Evolutionary conservation across 2,888 invertebrate species (phyloP).

Genomic region (Trichacis sp.): DNA sequence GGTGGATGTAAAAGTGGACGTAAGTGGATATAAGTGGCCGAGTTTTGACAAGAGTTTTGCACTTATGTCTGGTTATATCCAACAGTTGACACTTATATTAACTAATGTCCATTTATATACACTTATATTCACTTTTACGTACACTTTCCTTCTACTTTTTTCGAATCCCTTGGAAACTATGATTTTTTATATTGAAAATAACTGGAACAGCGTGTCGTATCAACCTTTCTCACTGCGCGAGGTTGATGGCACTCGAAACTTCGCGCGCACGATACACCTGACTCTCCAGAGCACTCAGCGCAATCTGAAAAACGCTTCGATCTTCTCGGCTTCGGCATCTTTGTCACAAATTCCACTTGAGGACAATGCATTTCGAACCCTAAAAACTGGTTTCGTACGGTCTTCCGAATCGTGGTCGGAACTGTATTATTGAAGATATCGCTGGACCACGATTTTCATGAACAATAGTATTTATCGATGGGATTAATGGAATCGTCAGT

Average conservation of each 20-base stretch:
- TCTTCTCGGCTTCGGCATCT: conserved; percentile 41
- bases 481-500: too few species aligned
- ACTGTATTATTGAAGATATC: conserved; percentile 25
- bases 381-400: conserved; percentile 40
- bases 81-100: too few species aligned
- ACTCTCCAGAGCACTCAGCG: conserved; percentile 47
- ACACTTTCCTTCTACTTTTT: too few species aligned
- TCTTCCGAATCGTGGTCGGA: conserved; percentile 49
- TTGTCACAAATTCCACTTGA: conserved; percentile 50
- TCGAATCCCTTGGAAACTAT: background rate
- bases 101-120: too few species aligned
- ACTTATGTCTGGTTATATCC: too few species aligned
- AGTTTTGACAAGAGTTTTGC: too few species aligned
- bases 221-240: conserved; percentile 54
- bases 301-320: conserved; percentile 44
- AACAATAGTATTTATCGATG: too few species aligned
- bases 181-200: conserved; percentile 28
- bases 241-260: conserved; percentile 60
- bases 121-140: too few species aligned
- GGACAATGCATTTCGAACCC: conserved; percentile 57
- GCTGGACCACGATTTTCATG: too few species aligned
- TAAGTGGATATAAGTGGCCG: too few species aligned
- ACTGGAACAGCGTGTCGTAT: conserved; percentile 56
- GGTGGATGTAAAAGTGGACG: too few species aligned
- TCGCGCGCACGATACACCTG: conserved; percentile 51